Evolutionary conservation across 2,888 invertebrate genomes (phyloP).

Genomic region (Melipona beecheii): DNA sequence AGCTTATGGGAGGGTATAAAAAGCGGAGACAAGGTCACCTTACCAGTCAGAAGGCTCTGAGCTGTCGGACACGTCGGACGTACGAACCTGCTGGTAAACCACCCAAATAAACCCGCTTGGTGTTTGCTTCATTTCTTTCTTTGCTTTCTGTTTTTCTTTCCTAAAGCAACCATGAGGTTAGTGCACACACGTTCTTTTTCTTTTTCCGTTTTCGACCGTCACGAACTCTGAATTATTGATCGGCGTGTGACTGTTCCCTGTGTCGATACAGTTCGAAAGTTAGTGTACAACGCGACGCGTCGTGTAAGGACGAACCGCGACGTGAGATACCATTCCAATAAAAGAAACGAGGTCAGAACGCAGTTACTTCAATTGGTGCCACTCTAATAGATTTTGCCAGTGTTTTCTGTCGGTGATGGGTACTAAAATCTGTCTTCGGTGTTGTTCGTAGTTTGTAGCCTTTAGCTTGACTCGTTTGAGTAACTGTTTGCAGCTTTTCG

Average conservation of each 20-base stretch:
- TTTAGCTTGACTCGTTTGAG: not conserved
- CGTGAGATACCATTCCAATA: not conserved
- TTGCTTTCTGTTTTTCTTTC: constrained; percentile 9
- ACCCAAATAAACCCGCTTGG: constrained; percentile 1
- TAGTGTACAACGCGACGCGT: not conserved
- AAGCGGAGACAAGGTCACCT: constrained; percentile 82
- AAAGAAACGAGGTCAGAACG: constrained; percentile 11
- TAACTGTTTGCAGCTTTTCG: not conserved
- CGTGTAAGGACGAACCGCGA: not conserved
- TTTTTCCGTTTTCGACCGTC: not conserved
- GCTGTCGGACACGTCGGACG: constrained; percentile 75
- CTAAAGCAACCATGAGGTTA: constrained; percentile 34
- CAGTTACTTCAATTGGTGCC: not conserved
- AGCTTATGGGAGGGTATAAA: constrained; percentile 69
- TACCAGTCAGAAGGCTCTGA: constrained; percentile 73
- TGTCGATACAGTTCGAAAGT: not conserved
- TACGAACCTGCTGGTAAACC: constrained; percentile 27
- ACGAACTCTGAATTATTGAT: not conserved
- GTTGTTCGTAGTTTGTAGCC: not conserved
- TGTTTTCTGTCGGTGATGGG: not conserved
- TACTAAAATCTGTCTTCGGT: not conserved
- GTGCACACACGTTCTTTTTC: constrained; percentile 7
- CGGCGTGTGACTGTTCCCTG: not conserved
- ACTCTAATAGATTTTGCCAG: not conserved
- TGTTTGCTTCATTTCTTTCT: constrained; percentile 19